Conservation (phyloP, 2,113 vertebrate genomes). For the Myodes glareolus region DNA sequence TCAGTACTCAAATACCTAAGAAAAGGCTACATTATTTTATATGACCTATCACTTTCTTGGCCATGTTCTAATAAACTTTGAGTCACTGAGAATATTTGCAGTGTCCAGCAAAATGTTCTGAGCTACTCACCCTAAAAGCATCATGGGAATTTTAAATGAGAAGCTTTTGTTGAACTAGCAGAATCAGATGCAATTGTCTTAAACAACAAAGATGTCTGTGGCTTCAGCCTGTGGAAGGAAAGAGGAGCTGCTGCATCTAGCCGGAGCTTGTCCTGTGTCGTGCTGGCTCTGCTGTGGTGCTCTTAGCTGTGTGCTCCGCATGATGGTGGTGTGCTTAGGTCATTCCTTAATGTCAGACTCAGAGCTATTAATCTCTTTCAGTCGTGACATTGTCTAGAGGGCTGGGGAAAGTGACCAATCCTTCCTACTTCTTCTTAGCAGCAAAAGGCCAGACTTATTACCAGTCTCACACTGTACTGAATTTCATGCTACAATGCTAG, state of each 20-base stretch:
- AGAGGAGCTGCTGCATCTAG: too few species aligned
- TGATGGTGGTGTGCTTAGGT: background rate
- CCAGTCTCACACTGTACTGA: background rate
- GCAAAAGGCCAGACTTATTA: background rate
- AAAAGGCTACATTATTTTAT: constrained; percentile 23
- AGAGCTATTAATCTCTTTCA: background rate
- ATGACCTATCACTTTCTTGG: background rate
- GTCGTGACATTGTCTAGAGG: background rate
- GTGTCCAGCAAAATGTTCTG: background rate
- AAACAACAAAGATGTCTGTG: background rate
- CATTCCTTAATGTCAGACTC: background rate
- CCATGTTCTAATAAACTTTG: background rate
- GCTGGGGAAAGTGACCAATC: background rate
- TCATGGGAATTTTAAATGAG: background rate
- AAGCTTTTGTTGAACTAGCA: background rate
- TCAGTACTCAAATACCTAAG: constrained; percentile 17
- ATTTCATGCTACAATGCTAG: background rate
- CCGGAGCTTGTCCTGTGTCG: background rate
- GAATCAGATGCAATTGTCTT: background rate
- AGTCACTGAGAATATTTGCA: background rate
- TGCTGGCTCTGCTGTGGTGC: background rate
- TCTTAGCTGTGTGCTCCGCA: background rate
- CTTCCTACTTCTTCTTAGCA: background rate
- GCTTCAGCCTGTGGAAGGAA: background rate
- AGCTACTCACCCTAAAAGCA: background rate